A percentile compares a stretch with the other conserved stretches of the same genome.
These are phyloP conservation scores for Heliconius cydno DNA, from an alignment of 2,888 invertebrate species.

Conservation along the genomic window DNA sequence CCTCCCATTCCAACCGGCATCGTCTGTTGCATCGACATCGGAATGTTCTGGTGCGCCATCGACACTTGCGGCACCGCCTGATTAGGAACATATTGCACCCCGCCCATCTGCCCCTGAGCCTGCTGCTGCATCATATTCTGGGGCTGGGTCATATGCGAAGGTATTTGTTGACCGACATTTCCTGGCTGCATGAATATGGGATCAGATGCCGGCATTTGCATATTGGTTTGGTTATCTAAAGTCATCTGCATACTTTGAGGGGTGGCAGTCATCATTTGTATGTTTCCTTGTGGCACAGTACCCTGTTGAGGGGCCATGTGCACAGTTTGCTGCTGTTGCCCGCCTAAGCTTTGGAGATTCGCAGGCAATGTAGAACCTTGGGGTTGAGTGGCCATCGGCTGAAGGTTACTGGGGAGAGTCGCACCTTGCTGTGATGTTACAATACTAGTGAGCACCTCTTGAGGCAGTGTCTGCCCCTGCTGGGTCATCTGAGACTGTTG, in stretches of 20 bases:
- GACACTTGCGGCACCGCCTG: slow-evolving; percentile 73
- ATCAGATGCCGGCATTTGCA: slow-evolving; percentile 82
- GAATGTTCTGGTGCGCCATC: slow-evolving; percentile 80
- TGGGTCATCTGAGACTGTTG: slow-evolving; percentile 79
- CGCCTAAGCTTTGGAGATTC: slow-evolving; percentile 80
- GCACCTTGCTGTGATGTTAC: slow-evolving; percentile 80
- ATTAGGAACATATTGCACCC: slow-evolving; percentile 74
- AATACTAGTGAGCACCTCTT: slow-evolving; percentile 79
- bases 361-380: slow-evolving; percentile 85
- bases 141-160: slow-evolving; percentile 74
- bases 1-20: slow-evolving; percentile 79
- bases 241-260: slow-evolving; percentile 82
- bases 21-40: slow-evolving; percentile 79
- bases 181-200: slow-evolving; percentile 79
- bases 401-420: slow-evolving; percentile 75
- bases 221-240: slow-evolving; percentile 81
- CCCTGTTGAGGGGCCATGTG: slow-evolving; percentile 80
- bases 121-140: slow-evolving; percentile 77
- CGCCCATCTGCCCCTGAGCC: slow-evolving; percentile 75
- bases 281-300: slow-evolving; percentile 83
- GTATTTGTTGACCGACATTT: slow-evolving; percentile 75
- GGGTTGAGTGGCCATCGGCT: slow-evolving; percentile 75
- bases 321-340: slow-evolving; percentile 77
- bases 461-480: slow-evolving; percentile 78
- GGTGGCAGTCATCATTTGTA: slow-evolving; percentile 83